A percentile compares a stretch with the other conserved stretches of the same genome.
Evolutionary conservation across 1,140 invertebrate genomes (phyloP).

Genomic region (Calycopis cecrops): DNA sequence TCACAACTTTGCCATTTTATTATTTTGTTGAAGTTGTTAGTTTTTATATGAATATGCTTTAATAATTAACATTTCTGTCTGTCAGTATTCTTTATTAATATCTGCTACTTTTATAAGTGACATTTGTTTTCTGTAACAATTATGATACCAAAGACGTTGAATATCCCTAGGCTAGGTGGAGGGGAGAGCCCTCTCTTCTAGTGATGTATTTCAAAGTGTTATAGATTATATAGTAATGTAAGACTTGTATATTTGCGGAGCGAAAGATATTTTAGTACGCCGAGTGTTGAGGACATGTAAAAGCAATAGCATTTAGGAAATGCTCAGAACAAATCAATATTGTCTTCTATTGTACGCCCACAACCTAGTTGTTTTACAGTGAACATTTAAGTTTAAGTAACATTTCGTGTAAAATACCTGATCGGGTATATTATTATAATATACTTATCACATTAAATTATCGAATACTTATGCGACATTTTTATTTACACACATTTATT

Average conservation of each 20-base stretch:
- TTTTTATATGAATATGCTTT: slow-evolving; percentile 63
- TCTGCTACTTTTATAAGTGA: slow-evolving; percentile 42
- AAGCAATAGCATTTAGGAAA: slow-evolving; percentile 36
- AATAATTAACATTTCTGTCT: slow-evolving; percentile 58
- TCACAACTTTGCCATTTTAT: slow-evolving; percentile 49
- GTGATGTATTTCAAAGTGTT: slow-evolving; percentile 64
- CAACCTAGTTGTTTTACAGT: slow-evolving; percentile 62
- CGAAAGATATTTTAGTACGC: slow-evolving; percentile 67
- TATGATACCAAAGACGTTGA: slow-evolving; percentile 71
- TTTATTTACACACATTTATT: slow-evolving; percentile 34
- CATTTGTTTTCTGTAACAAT: slow-evolving; percentile 57
- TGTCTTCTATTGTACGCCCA: slow-evolving; percentile 32
- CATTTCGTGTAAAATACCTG: slow-evolving; percentile 54
- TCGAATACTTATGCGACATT: slow-evolving; percentile 48
- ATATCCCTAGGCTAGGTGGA: slow-evolving; percentile 47
- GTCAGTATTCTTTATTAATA: slow-evolving; percentile 63
- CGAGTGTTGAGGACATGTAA: slow-evolving; percentile 55
- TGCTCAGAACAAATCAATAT: slow-evolving; percentile 36
- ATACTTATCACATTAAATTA: slow-evolving; percentile 71
- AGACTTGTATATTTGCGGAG: slow-evolving; percentile 61
- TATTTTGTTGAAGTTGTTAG: slow-evolving; percentile 58
- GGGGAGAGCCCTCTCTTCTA: slow-evolving; percentile 26
- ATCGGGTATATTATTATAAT: slow-evolving; percentile 49
- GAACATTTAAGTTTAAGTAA: slow-evolving; percentile 53
- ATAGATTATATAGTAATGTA: slow-evolving; percentile 66